Conservation (phyloP, 1,140 invertebrate genomes). For the Paralvinella palmiformis region DNA sequence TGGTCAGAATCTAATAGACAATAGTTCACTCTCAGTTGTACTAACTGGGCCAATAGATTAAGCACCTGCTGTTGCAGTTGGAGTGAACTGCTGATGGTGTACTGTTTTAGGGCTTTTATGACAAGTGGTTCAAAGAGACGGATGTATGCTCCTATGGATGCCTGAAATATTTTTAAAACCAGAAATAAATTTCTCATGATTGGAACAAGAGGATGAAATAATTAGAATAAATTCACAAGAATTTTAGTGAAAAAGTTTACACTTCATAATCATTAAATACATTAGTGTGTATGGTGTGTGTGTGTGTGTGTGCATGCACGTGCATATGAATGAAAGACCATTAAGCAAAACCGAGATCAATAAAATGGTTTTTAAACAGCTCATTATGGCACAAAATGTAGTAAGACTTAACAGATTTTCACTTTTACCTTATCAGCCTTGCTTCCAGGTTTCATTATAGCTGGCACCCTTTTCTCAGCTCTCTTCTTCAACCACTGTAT, state of each 20-base stretch:
- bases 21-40: conserved; percentile 81
- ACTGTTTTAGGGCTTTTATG: conserved; percentile 71
- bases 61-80: conserved; percentile 72
- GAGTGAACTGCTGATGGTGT: conserved; percentile 79
- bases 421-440: conserved; percentile 44
- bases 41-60: conserved; percentile 69
- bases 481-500: conserved; percentile 46
- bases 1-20: conserved; percentile 78
- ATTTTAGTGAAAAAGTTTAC: no score
- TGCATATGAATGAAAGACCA: no score
- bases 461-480: conserved; percentile 47
- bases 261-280: no score
- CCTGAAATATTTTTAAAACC: conserved; percentile 29
- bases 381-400: no score
- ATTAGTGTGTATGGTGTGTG: no score
- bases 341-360: no score
- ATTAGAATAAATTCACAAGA: no score
- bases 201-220: no score
- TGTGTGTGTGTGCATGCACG: no score
- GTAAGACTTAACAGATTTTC: background rate
- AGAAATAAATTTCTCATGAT: no score
- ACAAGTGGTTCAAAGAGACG: conserved; percentile 84
- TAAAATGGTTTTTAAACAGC: no score
- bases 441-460: conserved; percentile 44
- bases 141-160: conserved; percentile 71